These are phyloP conservation scores for Dipodomys ordii DNA, from an alignment of 2,113 vertebrate genomes.

Conservation along the genomic window DNA sequence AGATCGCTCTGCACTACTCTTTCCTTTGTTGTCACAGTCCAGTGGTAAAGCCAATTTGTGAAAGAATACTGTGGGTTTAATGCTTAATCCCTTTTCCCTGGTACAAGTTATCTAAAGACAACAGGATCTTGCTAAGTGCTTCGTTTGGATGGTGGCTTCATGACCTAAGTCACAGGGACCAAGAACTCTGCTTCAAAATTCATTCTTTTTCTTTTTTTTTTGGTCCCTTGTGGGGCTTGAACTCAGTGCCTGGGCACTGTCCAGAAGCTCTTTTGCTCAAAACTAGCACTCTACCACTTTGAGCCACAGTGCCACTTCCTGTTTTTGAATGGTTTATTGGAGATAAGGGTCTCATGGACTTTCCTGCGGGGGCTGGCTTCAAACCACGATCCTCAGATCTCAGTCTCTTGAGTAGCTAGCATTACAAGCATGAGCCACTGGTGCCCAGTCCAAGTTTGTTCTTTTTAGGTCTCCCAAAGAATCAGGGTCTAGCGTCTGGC, in stretches of 20 bases:
- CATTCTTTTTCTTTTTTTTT: too few relatives aligned
- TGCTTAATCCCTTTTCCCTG: conserved; percentile 55
- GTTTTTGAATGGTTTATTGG: too few relatives aligned
- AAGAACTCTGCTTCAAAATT: background rate
- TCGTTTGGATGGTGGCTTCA: conserved; percentile 57
- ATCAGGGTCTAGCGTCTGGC: background rate
- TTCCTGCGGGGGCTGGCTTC: too few relatives aligned
- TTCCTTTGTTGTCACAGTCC: conserved; percentile 68
- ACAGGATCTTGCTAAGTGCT: conserved; percentile 58
- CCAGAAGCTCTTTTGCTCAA: too few relatives aligned
- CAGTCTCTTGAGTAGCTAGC: too few relatives aligned
- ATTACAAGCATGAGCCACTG: too few relatives aligned
- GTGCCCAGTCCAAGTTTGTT: background rate
- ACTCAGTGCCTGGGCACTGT: too few relatives aligned
- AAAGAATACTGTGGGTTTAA: conserved; percentile 64
- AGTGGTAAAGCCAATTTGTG: conserved; percentile 71
- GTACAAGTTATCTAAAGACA: conserved; percentile 58
- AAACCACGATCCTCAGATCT: too few relatives aligned
- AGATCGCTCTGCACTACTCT: conserved; percentile 33
- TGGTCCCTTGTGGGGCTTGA: too few relatives aligned
- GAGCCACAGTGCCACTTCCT: too few relatives aligned
- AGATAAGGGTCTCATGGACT: too few relatives aligned
- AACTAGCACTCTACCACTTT: too few relatives aligned
- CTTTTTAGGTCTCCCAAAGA: background rate
- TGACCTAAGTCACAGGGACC: background rate